Evolutionary conservation across 2,113 vertebrate species (phyloP).

Genomic region (Noctilio leporinus): DNA sequence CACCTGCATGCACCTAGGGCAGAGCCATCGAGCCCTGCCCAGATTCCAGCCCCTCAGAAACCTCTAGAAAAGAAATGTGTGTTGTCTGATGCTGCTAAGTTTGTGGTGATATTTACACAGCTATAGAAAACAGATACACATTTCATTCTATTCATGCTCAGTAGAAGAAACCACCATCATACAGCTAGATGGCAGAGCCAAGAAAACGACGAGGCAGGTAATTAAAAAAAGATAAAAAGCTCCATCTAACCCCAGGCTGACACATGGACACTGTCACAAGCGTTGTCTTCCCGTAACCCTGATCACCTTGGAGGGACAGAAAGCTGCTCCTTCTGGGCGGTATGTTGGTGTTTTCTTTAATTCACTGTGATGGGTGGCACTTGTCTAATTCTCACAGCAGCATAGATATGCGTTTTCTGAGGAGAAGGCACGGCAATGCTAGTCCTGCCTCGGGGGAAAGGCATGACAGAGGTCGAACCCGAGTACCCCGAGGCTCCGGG

Average conservation of each 20-base stretch:
- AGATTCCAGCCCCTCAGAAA: not conserved
- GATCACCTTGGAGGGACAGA: not conserved
- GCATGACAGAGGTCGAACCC: fast-evolving
- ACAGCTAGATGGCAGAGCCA: not conserved
- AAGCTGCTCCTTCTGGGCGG: not conserved
- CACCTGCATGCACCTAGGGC: too few species aligned
- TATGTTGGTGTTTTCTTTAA: not conserved
- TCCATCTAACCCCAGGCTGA: not conserved
- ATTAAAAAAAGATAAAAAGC: not conserved
- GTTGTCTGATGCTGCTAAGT: not conserved
- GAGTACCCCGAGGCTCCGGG: fast-evolving
- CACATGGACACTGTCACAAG: fast-evolving
- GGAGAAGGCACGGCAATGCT: not conserved
- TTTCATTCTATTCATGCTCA: not conserved
- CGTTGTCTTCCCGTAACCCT: not conserved
- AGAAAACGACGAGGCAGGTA: not conserved
- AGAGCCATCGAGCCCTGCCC: fast-evolving
- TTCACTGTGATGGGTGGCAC: fast-evolving
- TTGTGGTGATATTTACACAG: not conserved
- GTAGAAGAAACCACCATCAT: not conserved
- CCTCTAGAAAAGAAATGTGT: not conserved
- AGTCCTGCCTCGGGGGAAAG: not conserved
- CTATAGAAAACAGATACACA: not conserved
- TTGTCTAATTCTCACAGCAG: fast-evolving
- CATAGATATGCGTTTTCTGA: not conserved